Percentiles rank a stretch among this genome's conserved stretches.
phyloP scores from a whole-genome alignment of 2,797 vertebrate genomes.

The Chiroxiphia lanceolata region DNA sequence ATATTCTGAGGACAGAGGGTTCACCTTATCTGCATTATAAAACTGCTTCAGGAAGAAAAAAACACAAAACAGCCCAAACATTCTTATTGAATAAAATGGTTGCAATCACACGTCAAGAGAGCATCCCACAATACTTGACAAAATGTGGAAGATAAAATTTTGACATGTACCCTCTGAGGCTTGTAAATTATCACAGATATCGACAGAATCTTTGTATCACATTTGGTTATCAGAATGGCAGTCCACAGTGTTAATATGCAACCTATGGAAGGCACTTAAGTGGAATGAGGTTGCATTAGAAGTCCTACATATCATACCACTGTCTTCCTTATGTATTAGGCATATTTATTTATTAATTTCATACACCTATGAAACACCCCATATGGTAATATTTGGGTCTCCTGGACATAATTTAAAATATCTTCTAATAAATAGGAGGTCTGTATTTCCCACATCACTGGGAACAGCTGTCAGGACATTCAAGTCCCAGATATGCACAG shows the following conservation, averaged over 20 bases:
- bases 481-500: neutral
- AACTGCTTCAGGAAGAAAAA: constrained; percentile 8
- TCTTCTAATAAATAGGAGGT: fast-evolving
- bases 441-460: neutral
- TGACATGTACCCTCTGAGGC: neutral
- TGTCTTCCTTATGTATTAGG: neutral
- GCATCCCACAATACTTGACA: neutral
- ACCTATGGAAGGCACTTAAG: neutral
- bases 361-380: neutral
- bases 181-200: neutral
- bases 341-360: neutral
- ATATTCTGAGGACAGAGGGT: constrained; percentile 73
- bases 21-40: constrained; percentile 65
- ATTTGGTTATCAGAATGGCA: neutral
- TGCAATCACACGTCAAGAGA: neutral
- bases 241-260: neutral
- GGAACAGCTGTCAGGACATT: neutral
- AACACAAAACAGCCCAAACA: neutral
- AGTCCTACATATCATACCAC: neutral
- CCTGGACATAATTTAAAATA: neutral
- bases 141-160: neutral
- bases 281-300: neutral
- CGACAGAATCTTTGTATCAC: neutral
- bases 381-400: neutral
- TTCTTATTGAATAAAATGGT: neutral